Conservation (phyloP, 1,140 invertebrate genomes). For the Lepidurus packardi region DNA sequence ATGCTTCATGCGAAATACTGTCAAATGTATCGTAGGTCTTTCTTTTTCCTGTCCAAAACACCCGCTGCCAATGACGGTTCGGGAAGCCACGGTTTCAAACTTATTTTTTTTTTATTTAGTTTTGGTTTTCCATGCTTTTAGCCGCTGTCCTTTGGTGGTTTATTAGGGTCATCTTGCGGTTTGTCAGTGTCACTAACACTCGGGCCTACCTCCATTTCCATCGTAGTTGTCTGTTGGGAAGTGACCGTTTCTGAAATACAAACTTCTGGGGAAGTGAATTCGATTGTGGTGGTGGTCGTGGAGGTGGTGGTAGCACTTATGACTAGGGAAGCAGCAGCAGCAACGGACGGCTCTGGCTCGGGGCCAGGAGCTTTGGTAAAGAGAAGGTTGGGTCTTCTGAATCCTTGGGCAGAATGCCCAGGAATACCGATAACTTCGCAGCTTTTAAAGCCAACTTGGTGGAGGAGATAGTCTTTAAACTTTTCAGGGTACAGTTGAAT, state of each 20-base stretch:
- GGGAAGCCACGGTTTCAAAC: neutral
- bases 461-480: slow-evolving; percentile 83
- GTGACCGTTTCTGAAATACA: neutral
- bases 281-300: neutral
- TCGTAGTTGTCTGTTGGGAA: neutral
- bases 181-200: neutral
- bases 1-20: slow-evolving; percentile 15
- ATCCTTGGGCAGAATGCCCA: slow-evolving; percentile 78
- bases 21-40: neutral
- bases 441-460: slow-evolving; percentile 86
- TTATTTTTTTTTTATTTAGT: neutral
- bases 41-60: neutral
- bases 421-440: slow-evolving; percentile 78
- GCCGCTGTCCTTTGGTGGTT: neutral
- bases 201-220: neutral
- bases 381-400: slow-evolving; percentile 77
- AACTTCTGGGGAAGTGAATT: neutral
- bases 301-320: slow-evolving; percentile 1
- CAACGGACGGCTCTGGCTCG: slow-evolving; percentile 39
- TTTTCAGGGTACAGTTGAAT: slow-evolving; percentile 83
- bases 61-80: neutral
- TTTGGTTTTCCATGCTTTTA: neutral
- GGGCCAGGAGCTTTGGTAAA: slow-evolving; percentile 60
- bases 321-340: neutral
- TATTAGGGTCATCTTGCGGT: neutral